Conservation (phyloP, 2,797 vertebrate genomes). For the Denticeps clupeoides region DNA sequence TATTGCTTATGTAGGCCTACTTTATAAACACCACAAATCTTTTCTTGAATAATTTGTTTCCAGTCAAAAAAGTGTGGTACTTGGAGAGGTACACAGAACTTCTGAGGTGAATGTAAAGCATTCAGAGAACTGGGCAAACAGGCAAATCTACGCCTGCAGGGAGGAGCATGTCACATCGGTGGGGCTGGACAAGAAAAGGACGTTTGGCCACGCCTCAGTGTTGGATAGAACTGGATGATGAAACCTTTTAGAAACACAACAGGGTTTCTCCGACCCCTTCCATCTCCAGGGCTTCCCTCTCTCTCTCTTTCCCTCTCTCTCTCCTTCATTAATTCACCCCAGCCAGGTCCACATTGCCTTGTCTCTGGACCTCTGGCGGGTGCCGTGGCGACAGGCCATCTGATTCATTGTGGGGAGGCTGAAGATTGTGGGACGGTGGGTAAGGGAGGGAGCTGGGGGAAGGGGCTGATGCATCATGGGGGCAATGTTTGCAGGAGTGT, state of each 20-base stretch:
- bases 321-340: constrained; percentile 20
- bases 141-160: no score
- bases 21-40: no score
- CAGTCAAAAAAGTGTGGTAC: no score
- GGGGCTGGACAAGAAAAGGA: no score
- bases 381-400: constrained; percentile 9
- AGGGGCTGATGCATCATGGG: neutral
- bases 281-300: constrained; percentile 1
- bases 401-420: constrained; percentile 31
- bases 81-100: no score
- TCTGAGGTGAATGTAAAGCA: no score
- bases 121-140: no score
- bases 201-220: no score
- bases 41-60: no score
- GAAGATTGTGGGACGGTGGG: constrained; percentile 10
- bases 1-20: no score
- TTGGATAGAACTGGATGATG: no score
- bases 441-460: neutral
- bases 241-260: neutral
- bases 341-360: constrained; percentile 8
- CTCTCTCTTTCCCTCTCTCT: neutral
- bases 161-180: no score
- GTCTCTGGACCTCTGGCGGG: constrained; percentile 13
- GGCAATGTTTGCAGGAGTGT: constrained; percentile 16
- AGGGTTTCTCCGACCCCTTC: neutral